These are phyloP conservation scores for Sciurus carolinensis DNA, from an alignment of 2,797 vertebrate species.

Conservation along the genomic window DNA sequence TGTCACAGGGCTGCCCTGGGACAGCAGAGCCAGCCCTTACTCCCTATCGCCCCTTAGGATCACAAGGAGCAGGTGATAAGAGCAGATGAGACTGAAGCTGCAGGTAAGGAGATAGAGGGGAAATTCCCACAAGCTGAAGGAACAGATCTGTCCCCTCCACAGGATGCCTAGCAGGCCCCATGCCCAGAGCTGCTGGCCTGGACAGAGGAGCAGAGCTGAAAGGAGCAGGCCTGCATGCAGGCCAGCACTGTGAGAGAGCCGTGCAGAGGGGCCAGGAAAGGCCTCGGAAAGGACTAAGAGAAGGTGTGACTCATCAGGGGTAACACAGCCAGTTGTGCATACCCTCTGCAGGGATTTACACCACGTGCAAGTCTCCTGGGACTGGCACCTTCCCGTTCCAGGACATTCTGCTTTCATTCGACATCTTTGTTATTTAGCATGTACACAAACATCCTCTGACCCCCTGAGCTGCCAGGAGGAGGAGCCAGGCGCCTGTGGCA, in stretches of 20 bases:
- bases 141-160: accelerated
- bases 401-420: not conserved
- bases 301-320: accelerated
- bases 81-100: accelerated
- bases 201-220: not conserved
- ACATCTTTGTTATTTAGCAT: not conserved
- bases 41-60: not conserved
- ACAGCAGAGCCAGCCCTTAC: accelerated
- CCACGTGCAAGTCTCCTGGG: not conserved
- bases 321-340: not conserved
- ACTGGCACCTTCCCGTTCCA: not conserved
- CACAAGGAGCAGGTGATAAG: accelerated
- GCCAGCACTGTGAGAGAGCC: accelerated
- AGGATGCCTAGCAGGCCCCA: not conserved
- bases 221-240: not conserved
- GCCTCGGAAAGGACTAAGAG: not conserved
- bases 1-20: accelerated
- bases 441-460: no score
- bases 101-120: accelerated
- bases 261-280: not conserved
- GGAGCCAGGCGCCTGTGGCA: no score
- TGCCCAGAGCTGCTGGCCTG: not conserved
- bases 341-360: accelerated
- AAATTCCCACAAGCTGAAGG: not conserved
- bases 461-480: not conserved